A percentile compares a stretch with the other conserved stretches of the same genome.
These are phyloP conservation scores for Anabacerthia variegaticeps DNA, from an alignment of 2,797 vertebrate genomes.

Conservation along the genomic window DNA sequence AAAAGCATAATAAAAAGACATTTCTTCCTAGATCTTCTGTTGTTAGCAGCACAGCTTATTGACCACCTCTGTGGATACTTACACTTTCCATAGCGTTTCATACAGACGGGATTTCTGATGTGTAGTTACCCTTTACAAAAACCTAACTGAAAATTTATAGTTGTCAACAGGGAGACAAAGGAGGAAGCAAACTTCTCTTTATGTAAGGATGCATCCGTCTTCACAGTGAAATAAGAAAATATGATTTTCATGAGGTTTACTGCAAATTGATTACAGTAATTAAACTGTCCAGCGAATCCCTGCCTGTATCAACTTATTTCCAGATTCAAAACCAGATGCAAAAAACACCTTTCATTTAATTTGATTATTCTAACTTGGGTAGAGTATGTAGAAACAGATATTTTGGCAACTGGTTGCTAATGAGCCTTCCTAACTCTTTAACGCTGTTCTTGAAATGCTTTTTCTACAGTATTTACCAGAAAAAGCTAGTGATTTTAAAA, in stretches of 20 bases:
- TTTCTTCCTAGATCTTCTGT: slow-evolving; percentile 39
- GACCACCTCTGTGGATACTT: neutral
- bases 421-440: slow-evolving; percentile 26
- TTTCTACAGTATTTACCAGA: neutral
- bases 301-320: slow-evolving; percentile 53
- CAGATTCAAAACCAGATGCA: slow-evolving; percentile 56
- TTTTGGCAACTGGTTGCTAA: slow-evolving; percentile 41
- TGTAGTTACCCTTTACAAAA: neutral
- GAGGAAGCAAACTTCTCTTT: slow-evolving; percentile 34
- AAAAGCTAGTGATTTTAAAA: slow-evolving; percentile 14
- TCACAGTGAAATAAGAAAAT: neutral
- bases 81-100: neutral
- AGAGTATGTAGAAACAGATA: neutral
- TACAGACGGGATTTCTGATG: neutral
- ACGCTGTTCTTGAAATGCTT: slow-evolving; percentile 20
- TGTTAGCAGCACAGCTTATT: neutral
- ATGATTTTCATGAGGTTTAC: slow-evolving; percentile 40
- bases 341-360: slow-evolving; percentile 45
- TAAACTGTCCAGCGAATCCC: slow-evolving; percentile 51
- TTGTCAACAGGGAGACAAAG: neutral
- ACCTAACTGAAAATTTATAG: slow-evolving; percentile 24
- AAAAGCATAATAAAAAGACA: slow-evolving; percentile 28
- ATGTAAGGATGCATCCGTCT: slow-evolving; percentile 9
- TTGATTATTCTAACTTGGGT: slow-evolving; percentile 33
- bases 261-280: slow-evolving; percentile 54